These are phyloP conservation scores for Lathamus discolor DNA, from an alignment of 2,113 vertebrate genomes.

Conservation along the genomic window DNA sequence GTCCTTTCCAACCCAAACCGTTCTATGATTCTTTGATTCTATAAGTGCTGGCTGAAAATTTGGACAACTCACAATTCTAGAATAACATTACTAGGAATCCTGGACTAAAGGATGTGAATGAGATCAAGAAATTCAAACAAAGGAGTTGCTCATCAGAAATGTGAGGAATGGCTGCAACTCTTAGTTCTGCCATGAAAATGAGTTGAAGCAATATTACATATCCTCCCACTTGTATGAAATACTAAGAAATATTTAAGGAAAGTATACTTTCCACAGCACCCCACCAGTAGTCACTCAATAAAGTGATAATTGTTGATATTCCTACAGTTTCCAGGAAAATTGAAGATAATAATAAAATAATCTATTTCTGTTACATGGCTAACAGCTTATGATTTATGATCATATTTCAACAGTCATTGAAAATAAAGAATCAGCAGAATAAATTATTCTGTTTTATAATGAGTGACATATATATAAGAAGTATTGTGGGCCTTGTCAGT, in stretches of 20 bases:
- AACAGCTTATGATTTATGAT: neutral
- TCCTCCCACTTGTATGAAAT: neutral
- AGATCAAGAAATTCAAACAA: neutral
- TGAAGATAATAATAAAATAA: neutral
- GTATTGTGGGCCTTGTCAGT: neutral
- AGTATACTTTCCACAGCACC: neutral
- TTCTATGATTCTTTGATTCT: neutral
- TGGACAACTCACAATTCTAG: neutral
- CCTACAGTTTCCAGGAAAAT: neutral
- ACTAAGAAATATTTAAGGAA: constrained; percentile 17
- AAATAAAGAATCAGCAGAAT: neutral
- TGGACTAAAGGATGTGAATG: neutral
- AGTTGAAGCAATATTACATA: neutral
- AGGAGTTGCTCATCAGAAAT: neutral
- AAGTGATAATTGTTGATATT: neutral
- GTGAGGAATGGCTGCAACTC: neutral
- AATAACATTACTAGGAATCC: neutral
- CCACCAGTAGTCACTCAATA: neutral
- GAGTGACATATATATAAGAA: neutral
- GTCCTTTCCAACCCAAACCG: neutral
- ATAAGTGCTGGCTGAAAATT: neutral
- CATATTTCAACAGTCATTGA: neutral
- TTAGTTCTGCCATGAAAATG: neutral
- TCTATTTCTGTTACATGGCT: accelerated
- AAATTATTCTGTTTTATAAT: neutral